Conservation (phyloP, 2,797 vertebrate species). For the Ispidina picta region DNA sequence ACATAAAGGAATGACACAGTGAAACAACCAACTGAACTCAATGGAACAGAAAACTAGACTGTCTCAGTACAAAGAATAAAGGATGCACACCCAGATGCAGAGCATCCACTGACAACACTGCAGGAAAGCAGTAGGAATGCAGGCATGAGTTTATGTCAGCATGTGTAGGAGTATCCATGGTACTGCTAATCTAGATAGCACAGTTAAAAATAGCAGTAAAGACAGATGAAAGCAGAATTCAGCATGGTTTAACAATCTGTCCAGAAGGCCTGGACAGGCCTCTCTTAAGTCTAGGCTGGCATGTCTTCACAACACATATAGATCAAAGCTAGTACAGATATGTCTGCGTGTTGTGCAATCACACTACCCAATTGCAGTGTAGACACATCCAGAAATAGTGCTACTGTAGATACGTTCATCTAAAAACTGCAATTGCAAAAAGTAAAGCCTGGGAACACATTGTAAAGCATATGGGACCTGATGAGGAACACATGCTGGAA, state of each 20-base stretch:
- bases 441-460: neutral
- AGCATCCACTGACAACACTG: neutral
- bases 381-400: slow-evolving; percentile 22
- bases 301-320: neutral
- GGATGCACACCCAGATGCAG: accelerated
- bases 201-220: slow-evolving; percentile 25
- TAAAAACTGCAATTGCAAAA: slow-evolving; percentile 14
- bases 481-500: slow-evolving; percentile 22
- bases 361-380: accelerated
- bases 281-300: neutral
- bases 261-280: neutral
- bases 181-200: neutral
- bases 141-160: neutral
- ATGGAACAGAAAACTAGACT: neutral
- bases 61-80: neutral
- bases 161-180: neutral
- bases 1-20: neutral
- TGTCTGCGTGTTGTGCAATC: neutral
- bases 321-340: neutral
- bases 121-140: neutral
- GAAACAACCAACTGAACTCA: neutral
- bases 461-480: neutral
- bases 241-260: neutral
- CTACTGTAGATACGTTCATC: neutral
- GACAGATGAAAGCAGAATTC: slow-evolving; percentile 15